Base-by-base conservation (phyloP, 2,797 vertebrate genomes). In the Sebastolobus alascanus region DNA sequence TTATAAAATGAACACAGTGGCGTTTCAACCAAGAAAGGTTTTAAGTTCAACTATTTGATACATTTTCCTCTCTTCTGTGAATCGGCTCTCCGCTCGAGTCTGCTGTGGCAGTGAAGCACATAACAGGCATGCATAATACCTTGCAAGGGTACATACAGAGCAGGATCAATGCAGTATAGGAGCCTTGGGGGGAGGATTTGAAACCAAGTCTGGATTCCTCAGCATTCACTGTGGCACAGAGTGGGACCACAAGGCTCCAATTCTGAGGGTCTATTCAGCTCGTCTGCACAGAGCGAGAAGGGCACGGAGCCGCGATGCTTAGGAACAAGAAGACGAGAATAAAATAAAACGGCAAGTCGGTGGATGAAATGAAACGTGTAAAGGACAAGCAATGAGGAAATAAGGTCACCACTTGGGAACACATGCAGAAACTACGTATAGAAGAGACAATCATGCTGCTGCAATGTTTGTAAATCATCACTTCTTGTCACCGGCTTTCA, bases 41-140 rank as follows among this genome's bases (percentile, higher is more conserved):
- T 81, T 63, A 72, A 61, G 52, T 87, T 83, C n/a, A 76, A 65
- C 54, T 43, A 64, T 72, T 79, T 82, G 31, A 84, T 85, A 54
- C 64, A 27, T 87, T 77, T 80, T 81, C 52, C 52, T 78, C 50
- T 82, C 16, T 1, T 10, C 80, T 68, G 50, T 61, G 86, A 77
- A 82, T 77, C 31, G 7, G 59, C 85, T 84, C 60, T 56, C 73
- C 6, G 4, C 79, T 69, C 1, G 22, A 76, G 66, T 84, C 71
- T 78, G 63, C 69, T 78, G 65, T 84, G 37, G 74, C 78, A 66
- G 73, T 71, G 55, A 67, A 75, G 73, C 82, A 82, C 73, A 86
- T 81, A 88, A 88, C 70, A 84, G 79, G 76, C 82, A 88, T 78
- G 72, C 68, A 87, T 87, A 87, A 75, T 91, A 80, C 76, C 76